Base-by-base conservation (phyloP, 2,113 vertebrate genomes). In the Ceratotherium simum region DNA sequence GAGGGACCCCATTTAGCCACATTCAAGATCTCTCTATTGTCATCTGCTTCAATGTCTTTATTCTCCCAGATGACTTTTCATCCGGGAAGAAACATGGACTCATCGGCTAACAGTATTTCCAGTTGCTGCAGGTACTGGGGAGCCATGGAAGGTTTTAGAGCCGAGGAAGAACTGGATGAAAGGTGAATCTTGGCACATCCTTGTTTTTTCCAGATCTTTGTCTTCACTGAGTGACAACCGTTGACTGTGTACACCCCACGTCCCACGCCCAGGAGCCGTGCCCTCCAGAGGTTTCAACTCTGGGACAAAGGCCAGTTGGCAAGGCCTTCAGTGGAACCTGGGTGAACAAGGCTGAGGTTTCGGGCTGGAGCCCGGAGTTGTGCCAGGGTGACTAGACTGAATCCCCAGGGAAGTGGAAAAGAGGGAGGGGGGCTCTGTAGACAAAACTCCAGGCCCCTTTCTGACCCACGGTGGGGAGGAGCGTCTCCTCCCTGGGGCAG, bases 81-180 rank as follows among this genome's bases (percentile, higher is more conserved):
- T 21, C 56, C 11, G 36, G 23, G 65, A 31, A 33, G 58, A 31
- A 23, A n/a, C 46, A 20, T 11, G 20, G 42, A 3, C n/a, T 27
- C 58, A 0, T 46, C 7, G 0, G 65, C 64, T n/a, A 3, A 18
- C 6, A 1, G 18, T 2, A 0, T 65, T 51, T 31, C 80, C 7
- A 42, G 76, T 48, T 3, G 10, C 91, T 14, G 0, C 31, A 8
- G 72, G 94, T 1, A 11, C 56, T 39, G 0, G 56, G 93, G 54
- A 87, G 48, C 76, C 69, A 4, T 0, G 14, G 86, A 4, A 3
- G n/a, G 67, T 27, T 51, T 46, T 5, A 7, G 54, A 78, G 86
- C 29, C 0, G 14, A 69, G 76, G 48, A 18, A 2, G 46, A 13
- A 0, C 23, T 1, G 33, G 10, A 10, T 0, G 17, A 39, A 67